phyloP scores from a whole-genome alignment of 2,888 invertebrate genomes.

The Cephalotes varians region DNA sequence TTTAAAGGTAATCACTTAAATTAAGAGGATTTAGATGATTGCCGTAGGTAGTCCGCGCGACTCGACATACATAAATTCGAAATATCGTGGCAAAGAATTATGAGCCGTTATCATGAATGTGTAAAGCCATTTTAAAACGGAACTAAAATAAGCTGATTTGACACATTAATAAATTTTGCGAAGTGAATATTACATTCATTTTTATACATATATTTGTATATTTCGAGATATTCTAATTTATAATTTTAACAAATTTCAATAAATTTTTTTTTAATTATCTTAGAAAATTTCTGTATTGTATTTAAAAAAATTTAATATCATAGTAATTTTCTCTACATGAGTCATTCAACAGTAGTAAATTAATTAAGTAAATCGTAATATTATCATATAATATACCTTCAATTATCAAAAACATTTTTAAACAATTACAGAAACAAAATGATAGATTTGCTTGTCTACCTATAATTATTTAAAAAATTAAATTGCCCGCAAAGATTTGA shows the following conservation, averaged over 20 bases:
- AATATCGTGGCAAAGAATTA: conserved; percentile 26
- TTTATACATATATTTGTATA: not conserved
- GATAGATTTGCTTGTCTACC: not conserved
- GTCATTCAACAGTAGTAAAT: no score
- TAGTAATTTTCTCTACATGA: not conserved
- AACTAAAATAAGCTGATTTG: not conserved
- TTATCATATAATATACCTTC: not conserved
- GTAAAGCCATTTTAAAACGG: not conserved
- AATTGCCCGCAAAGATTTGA: not conserved
- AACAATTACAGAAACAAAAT: not conserved
- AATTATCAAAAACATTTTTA: not conserved
- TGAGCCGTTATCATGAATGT: conserved; percentile 6
- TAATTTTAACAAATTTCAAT: not conserved
- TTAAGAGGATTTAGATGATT: conserved; percentile 29
- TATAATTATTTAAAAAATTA: not conserved
- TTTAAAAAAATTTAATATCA: not conserved
- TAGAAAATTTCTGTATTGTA: not conserved
- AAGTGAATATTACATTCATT: not conserved
- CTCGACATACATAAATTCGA: conserved; percentile 1
- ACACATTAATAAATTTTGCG: not conserved
- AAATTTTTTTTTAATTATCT: not conserved
- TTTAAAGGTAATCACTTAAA: conserved; percentile 38
- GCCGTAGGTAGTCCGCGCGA: not conserved
- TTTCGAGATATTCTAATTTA: not conserved
- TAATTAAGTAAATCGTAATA: not conserved